Percentiles rank a stretch among this genome's conserved stretches.
Conservation (phyloP, 2,797 vertebrate genomes). For the Coregonus sp. region DNA sequence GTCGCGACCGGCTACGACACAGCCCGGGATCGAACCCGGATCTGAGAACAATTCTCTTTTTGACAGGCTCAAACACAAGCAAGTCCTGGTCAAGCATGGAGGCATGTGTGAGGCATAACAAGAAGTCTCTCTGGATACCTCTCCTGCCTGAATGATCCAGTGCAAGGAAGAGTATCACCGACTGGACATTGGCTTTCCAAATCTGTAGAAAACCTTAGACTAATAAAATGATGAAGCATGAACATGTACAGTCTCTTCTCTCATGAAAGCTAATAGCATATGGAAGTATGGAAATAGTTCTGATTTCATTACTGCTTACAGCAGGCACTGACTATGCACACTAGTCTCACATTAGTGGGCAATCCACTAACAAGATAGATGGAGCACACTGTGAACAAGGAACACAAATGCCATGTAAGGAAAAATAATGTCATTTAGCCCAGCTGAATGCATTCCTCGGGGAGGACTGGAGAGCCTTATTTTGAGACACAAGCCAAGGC, state of each 20-base stretch:
- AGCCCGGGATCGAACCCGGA: no score
- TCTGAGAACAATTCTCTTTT: not conserved
- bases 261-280: not conserved
- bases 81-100: not conserved
- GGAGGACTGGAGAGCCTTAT: not conserved
- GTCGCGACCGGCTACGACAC: no score
- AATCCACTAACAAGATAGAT: not conserved
- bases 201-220: not conserved
- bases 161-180: not conserved
- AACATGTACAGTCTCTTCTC: not conserved
- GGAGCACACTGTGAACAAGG: not conserved
- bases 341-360: not conserved
- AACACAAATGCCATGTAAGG: not conserved
- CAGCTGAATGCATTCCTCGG: not conserved
- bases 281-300: no score
- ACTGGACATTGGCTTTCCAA: not conserved
- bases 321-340: not conserved
- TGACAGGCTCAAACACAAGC: not conserved
- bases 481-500: not conserved
- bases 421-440: not conserved
- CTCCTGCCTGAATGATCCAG: not conserved
- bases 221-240: not conserved
- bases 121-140: not conserved
- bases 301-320: not conserved
- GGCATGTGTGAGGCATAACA: not conserved